Evolutionary conservation across 2,113 vertebrate genomes (phyloP).

Genomic region (Saimiri boliviensis): DNA sequence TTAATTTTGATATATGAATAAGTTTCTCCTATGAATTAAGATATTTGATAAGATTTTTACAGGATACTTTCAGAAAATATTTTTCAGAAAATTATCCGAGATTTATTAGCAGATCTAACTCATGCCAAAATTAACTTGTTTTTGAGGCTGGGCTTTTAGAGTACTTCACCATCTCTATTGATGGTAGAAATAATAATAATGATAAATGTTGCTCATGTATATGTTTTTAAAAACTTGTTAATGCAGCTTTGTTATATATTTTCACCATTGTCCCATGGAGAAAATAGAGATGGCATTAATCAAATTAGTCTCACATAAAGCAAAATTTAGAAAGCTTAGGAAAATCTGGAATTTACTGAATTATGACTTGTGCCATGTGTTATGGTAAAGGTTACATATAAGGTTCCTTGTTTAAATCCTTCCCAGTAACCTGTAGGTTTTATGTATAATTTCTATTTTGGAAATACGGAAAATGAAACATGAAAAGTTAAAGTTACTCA

Average conservation of each 20-base stretch:
- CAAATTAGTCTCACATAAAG: not conserved
- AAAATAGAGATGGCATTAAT: not conserved
- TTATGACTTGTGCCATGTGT: not conserved
- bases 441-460: not conserved
- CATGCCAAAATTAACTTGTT: not conserved
- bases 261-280: not conserved
- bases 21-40: not conserved
- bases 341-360: not conserved
- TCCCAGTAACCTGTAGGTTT: not conserved
- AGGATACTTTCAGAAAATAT: not conserved
- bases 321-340: not conserved
- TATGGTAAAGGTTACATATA: not conserved
- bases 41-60: not conserved
- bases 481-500: not conserved
- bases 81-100: not conserved
- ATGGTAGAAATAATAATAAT: not conserved
- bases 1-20: not conserved
- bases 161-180: not conserved
- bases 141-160: not conserved
- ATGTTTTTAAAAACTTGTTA: not conserved
- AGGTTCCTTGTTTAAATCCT: not conserved
- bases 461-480: not conserved
- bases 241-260: fast-evolving
- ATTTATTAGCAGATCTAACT: not conserved
- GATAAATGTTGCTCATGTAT: not conserved